phyloP scores from a whole-genome alignment of 2,888 invertebrate genomes.

The Tethea ocularis region DNA sequence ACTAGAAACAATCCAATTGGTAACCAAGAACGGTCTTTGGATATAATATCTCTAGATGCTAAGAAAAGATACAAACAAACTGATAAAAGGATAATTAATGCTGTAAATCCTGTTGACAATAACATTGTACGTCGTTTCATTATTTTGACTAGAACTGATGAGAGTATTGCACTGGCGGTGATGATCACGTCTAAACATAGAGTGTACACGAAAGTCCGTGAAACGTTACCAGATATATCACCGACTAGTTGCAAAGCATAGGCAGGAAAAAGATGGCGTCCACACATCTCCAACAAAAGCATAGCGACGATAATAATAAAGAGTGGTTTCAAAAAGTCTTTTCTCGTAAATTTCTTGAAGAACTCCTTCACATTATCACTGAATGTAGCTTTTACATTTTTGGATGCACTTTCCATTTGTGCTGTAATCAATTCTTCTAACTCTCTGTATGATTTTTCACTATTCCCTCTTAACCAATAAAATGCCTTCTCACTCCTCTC shows the following conservation, averaged over 20 bases:
- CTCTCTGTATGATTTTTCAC: slow-evolving; percentile 34
- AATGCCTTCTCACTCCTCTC: slow-evolving; percentile 77
- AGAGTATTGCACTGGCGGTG: slow-evolving; percentile 45
- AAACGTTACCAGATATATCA: slow-evolving; percentile 46
- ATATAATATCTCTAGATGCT: slow-evolving; percentile 32
- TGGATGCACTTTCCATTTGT: slow-evolving; percentile 39
- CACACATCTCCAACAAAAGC: slow-evolving; percentile 52
- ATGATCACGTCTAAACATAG: slow-evolving; percentile 57
- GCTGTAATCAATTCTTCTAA: slow-evolving; percentile 47
- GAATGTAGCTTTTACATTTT: slow-evolving; percentile 19
- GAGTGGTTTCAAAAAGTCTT: slow-evolving; percentile 57
- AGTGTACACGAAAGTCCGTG: slow-evolving; percentile 52
- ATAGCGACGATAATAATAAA: slow-evolving; percentile 44
- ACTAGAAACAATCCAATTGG: slow-evolving; percentile 47
- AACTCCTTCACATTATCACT: slow-evolving; percentile 26
- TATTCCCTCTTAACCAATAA: slow-evolving; percentile 74
- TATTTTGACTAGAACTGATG: slow-evolving; percentile 53
- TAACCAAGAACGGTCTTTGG: slow-evolving; percentile 44
- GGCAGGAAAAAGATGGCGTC: slow-evolving; percentile 58
- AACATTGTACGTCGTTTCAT: slow-evolving; percentile 55
- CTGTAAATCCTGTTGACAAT: slow-evolving; percentile 51
- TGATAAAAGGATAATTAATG: slow-evolving; percentile 39
- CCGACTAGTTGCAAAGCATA: slow-evolving; percentile 61
- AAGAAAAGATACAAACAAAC: slow-evolving; percentile 52
- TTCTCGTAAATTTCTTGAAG: slow-evolving; percentile 48